Evolutionary conservation across 2,113 vertebrate genomes (phyloP).

Genomic region (Leptosomus discolor): DNA sequence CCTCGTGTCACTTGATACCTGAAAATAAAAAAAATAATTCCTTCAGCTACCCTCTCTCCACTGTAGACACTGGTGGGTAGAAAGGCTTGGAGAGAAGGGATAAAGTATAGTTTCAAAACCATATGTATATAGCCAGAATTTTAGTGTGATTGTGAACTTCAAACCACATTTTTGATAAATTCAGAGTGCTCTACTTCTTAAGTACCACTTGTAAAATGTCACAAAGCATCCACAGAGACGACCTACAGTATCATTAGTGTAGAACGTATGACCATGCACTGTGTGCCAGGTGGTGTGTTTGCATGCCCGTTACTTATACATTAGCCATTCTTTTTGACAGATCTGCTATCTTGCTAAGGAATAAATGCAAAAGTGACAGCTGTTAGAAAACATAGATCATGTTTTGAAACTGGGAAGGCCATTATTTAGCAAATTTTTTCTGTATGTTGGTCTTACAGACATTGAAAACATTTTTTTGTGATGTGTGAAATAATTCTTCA

Average conservation of each 20-base stretch:
- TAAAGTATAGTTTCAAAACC: background rate
- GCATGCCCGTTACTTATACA: too few species aligned
- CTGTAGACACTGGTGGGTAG: background rate
- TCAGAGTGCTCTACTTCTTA: fast-evolving
- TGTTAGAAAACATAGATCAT: background rate
- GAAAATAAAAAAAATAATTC: background rate
- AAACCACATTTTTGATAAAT: background rate
- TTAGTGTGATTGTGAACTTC: background rate
- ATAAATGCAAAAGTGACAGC: background rate
- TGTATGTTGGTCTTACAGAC: background rate
- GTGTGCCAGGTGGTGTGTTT: background rate
- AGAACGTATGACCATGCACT: background rate
- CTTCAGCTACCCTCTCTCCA: background rate
- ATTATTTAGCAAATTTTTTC: background rate
- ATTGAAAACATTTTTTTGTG: background rate
- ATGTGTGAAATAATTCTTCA: background rate
- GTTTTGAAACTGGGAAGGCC: background rate
- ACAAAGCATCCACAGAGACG: background rate
- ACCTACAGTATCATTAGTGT: background rate
- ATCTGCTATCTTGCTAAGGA: background rate
- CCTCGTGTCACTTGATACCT: background rate
- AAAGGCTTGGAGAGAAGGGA: background rate
- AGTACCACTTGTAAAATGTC: background rate
- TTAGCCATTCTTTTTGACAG: background rate
- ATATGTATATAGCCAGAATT: background rate